These are phyloP conservation scores for Scomberomorus guttatus DNA, from an alignment of 2,797 vertebrate genomes.

Conservation along the genomic window DNA sequence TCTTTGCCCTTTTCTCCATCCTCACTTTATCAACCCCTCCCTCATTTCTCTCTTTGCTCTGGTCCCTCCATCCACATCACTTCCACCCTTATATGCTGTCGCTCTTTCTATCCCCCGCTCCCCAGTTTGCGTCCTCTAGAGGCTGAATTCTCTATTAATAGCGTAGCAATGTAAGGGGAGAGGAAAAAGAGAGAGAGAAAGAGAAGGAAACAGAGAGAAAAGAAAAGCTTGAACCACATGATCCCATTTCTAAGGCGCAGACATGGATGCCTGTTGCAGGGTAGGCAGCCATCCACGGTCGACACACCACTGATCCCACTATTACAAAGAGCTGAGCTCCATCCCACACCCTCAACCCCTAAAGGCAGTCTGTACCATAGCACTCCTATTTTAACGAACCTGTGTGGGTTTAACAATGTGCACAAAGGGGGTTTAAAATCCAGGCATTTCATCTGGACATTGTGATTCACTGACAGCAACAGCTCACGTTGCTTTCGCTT, in stretches of 20 bases:
- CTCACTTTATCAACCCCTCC: conserved; percentile 40
- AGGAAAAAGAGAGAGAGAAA: not conserved
- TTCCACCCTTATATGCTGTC: conserved; percentile 34
- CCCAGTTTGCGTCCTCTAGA: conserved; percentile 60
- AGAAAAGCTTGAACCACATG: conserved; percentile 28
- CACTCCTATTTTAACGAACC: conserved; percentile 75
- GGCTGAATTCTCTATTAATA: conserved; percentile 74
- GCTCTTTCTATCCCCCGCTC: conserved; percentile 32
- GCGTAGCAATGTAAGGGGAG: conserved; percentile 50
- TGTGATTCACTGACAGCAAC: conserved; percentile 68
- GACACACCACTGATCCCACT: conserved; percentile 57
- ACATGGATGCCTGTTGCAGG: conserved; percentile 68
- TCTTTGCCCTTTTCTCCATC: conserved; percentile 32
- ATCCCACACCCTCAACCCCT: conserved; percentile 68
- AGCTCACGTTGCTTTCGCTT: conserved; percentile 50
- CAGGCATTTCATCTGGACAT: conserved; percentile 71
- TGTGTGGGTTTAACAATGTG: conserved; percentile 76
- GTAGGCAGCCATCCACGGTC: conserved; percentile 56
- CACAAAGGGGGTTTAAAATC: conserved; percentile 74
- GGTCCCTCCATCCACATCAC: conserved; percentile 39
- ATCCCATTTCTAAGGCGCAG: conserved; percentile 33
- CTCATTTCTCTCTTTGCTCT: conserved; percentile 33
- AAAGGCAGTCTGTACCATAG: conserved; percentile 62
- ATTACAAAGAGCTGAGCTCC: conserved; percentile 67
- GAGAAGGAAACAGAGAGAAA: conserved; percentile 29